phyloP scores from a whole-genome alignment of 2,888 invertebrate species.

The Eutolmus rufibarbis region DNA sequence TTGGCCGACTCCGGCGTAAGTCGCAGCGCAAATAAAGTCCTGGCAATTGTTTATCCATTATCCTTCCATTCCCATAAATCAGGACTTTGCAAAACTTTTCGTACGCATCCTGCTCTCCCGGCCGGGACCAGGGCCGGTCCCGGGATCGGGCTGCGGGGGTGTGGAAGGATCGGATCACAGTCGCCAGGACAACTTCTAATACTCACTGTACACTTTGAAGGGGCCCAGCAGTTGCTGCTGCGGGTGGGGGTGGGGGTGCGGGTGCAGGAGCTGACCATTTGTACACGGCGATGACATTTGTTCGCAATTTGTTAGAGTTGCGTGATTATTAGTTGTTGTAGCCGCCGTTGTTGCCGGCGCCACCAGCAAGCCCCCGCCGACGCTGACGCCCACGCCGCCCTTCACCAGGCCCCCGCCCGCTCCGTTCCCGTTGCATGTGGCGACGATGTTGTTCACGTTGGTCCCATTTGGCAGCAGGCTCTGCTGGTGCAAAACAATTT shows the following conservation, averaged over 20 bases:
- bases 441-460: constrained; percentile 53
- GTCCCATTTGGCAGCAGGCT: constrained; percentile 50
- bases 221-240: constrained; percentile 58
- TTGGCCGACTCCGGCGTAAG: constrained; percentile 31
- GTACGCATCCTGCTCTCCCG: constrained; percentile 21
- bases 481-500: constrained; percentile 54
- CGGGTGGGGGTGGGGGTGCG: constrained; percentile 49
- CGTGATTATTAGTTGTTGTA: constrained; percentile 42
- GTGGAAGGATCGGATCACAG: not conserved
- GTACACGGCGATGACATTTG: constrained; percentile 51
- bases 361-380: not conserved
- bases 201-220: constrained; percentile 64
- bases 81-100: constrained; percentile 33
- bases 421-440: constrained; percentile 53
- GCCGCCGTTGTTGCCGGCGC: constrained; percentile 26
- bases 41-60: constrained; percentile 51
- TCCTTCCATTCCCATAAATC: constrained; percentile 49
- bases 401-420: constrained; percentile 54
- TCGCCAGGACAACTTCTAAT: constrained; percentile 43
- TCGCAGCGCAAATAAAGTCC: constrained; percentile 39
- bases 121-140: not conserved
- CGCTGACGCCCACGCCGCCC: constrained; percentile 14
- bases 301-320: constrained; percentile 49
- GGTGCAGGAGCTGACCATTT: constrained; percentile 50
- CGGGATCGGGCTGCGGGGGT: not conserved